phyloP scores from a whole-genome alignment of 2,888 invertebrate genomes.

The Drosophila meridiana region DNA sequence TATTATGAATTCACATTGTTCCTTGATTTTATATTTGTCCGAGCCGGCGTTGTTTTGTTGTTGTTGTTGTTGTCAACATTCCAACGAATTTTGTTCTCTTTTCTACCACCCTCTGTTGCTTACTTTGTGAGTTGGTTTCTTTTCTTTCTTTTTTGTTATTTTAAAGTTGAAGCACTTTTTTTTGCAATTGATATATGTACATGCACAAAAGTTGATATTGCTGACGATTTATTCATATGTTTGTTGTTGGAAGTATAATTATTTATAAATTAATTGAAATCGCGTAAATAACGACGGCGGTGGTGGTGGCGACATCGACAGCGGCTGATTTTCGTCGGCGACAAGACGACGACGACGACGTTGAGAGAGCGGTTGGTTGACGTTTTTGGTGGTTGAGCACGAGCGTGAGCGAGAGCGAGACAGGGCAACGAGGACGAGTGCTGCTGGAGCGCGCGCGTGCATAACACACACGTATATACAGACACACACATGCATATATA shows the following conservation, averaged over 20 bases:
- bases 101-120: slow-evolving; percentile 47
- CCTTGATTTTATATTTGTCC: slow-evolving; percentile 37
- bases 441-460: slow-evolving; percentile 77
- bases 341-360: slow-evolving; percentile 30
- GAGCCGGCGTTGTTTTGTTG: slow-evolving; percentile 46
- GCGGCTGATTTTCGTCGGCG: slow-evolving; percentile 47
- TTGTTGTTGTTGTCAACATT: slow-evolving; percentile 50
- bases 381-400: slow-evolving; percentile 67
- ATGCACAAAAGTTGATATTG: slow-evolving; percentile 44
- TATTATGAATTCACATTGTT: slow-evolving; percentile 18
- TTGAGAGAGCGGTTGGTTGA: slow-evolving; percentile 49
- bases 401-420: slow-evolving; percentile 49
- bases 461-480: slow-evolving; percentile 65
- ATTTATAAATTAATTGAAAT: slow-evolving; percentile 70
- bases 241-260: slow-evolving; percentile 51
- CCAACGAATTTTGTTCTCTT: slow-evolving; percentile 62
- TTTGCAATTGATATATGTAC: slow-evolving; percentile 42
- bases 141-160: slow-evolving; percentile 21
- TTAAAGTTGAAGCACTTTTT: slow-evolving; percentile 46
- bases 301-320: slow-evolving; percentile 35
- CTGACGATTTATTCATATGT: slow-evolving; percentile 32
- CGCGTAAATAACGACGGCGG: slow-evolving; percentile 57
- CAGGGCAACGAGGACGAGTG: slow-evolving; percentile 54
- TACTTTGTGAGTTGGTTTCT: slow-evolving; percentile 27
- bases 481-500: slow-evolving; percentile 34